Evolutionary conservation across 2,797 vertebrate species (phyloP), one percentile per base, ranked within the genome.

Genomic region (Thalassophryne amazonica): DNA sequence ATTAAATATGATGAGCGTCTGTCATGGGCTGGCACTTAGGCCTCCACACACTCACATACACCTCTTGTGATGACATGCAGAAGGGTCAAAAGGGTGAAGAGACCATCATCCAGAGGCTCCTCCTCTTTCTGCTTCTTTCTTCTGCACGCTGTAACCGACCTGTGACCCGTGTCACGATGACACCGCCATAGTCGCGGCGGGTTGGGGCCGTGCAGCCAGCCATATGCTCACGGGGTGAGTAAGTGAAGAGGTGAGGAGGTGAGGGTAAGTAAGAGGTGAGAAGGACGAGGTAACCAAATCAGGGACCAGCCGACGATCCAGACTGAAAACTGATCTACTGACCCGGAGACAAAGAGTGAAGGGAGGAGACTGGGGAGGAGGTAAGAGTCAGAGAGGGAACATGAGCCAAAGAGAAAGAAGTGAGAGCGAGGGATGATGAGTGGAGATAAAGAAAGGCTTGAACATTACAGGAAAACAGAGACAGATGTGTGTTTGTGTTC

Each of bases 1-100:
- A 89, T 87, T 89, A 86, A 86, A 84, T 77, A 85, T 84, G 83
- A 85, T 80, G 80, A 85, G 60, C 84, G 60, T 86, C 85, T 86
- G 87, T 87, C 83, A 81, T 39, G 41, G 60, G 52, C 66, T 70
- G 74, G 42, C 54, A 60, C 36, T 55, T 48, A 19, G 46, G 42
- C 14, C 35, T 35, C 17, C 15, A 15, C n/a, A 5, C 17, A 11
- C 40, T 42, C 21, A 39, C 73, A 30, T 12, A 54, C 51, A 15
- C 60, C 48, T 66, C 40, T 61, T 55, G 48, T 43, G 47, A 69
- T 64, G 35, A 48, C 57, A 61, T 43, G 27, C 30, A 2, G 35
- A 22, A 40, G 38, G 69, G 66, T 69, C 57, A 47, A 13, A 30
- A 34, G 58, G 79, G 54, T 62, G 47, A 76, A 61, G 66, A 60